phyloP scores from a whole-genome alignment of 2,113 vertebrate species.

The Pandion haliaetus region DNA sequence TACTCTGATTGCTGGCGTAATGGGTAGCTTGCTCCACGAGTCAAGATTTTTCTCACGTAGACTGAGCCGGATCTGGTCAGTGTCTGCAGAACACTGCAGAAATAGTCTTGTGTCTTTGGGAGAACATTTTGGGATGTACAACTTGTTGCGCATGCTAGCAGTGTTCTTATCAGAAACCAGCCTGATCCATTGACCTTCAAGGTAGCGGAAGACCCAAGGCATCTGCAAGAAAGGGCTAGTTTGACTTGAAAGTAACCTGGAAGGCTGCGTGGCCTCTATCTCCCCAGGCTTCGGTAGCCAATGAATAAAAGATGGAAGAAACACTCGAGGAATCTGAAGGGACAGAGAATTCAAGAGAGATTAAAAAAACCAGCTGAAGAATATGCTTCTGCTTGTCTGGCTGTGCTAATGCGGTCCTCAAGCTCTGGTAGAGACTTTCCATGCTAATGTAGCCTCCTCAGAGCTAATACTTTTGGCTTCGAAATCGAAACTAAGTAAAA shows the following conservation, averaged over 20 bases:
- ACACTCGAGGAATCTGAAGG: neutral
- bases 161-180: neutral
- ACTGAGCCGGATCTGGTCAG: neutral
- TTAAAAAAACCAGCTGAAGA: neutral
- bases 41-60: neutral
- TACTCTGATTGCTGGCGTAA: neutral
- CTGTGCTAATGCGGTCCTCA: neutral
- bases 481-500: neutral
- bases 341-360: neutral
- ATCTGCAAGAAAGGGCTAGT: neutral
- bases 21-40: accelerated
- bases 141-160: neutral
- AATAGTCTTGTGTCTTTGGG: neutral
- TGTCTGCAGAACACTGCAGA: neutral
- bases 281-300: neutral
- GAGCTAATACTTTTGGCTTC: neutral
- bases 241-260: neutral
- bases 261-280: neutral
- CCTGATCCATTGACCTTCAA: neutral
- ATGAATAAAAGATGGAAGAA: constrained; percentile 25
- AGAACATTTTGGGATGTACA: neutral
- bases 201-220: neutral
- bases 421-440: neutral
- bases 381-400: neutral
- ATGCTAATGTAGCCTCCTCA: neutral